Evolutionary conservation across 2,113 vertebrate species (phyloP), one percentile per base, ranked within the genome.

Genomic region (Pipra filicauda): DNA sequence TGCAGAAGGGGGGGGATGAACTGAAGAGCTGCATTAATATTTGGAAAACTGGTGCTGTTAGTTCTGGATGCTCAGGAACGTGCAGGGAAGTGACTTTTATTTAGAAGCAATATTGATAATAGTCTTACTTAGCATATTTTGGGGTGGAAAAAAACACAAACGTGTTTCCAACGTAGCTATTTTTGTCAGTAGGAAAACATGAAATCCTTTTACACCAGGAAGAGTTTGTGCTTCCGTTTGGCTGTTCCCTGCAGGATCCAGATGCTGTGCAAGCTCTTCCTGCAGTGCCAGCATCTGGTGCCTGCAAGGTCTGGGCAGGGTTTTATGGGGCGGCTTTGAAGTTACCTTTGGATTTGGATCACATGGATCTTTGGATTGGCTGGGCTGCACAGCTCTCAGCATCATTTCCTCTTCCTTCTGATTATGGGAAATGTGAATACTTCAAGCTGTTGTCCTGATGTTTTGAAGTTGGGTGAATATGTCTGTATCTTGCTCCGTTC

Each of bases 291-390:
- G 69, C 96, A 83, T 96, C 95, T 96, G 97, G 95, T 93, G n/a
- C 85, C 59, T 72, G 52, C 31, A 74, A 30, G 43, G 74, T 66
- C 52, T 90, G 93, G 41, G 2, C 8, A 54, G 12, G 44, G 70
- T 82, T 97, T 98, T 95, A 96, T 11, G 87, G 93, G 93, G 71
- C 39, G 20, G 62, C 94, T 95, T 91, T 97, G 96, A 97, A 94
- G 95, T 83, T 89, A 64, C 72, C 92, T 83, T 93, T 92, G 95
- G 92, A 89, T 95, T 71, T 69, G 69, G 43, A 46, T 96, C 81
- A 84, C 24, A 19, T 73, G 94, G 90, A 26, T 84, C 82, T 62
- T 61, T 41, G 81, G 75, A 20, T 44, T 70, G 89, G 77, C 96
- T 77, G 52, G 57, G 14, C 85, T 88, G 80, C 22, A 9, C 57